Conservation (phyloP, 2,888 invertebrate genomes). For the Monopis laevigella region DNA sequence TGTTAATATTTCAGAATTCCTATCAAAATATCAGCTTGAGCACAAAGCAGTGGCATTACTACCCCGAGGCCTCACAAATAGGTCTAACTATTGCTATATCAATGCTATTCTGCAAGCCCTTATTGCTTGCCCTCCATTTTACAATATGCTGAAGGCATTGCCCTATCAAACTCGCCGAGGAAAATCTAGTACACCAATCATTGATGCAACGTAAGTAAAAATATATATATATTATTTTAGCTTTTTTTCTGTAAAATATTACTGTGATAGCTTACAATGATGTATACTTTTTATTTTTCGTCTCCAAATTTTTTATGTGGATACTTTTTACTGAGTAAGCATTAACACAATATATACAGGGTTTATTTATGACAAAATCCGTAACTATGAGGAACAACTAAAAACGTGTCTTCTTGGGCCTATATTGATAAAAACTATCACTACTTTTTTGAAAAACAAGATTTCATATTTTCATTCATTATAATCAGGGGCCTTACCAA, state of each 20-base stretch:
- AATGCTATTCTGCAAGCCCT: conserved; percentile 95
- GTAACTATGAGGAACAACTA: no score
- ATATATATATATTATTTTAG: neutral
- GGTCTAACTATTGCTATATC: conserved; percentile 96
- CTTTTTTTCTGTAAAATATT: no score
- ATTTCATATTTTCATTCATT: no score
- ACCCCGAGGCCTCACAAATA: conserved; percentile 91
- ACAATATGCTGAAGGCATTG: conserved; percentile 85
- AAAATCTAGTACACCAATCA: conserved; percentile 80
- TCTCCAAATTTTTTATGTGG: neutral
- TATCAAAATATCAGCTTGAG: conserved; percentile 79
- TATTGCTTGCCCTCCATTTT: conserved; percentile 94
- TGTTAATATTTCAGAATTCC: conserved; percentile 76
- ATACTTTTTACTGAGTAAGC: conserved; percentile 2
- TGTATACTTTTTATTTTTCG: conserved; percentile 5
- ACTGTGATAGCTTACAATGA: conserved; percentile 1
- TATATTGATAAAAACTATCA: no score
- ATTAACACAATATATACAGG: no score
- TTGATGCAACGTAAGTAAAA: conserved; percentile 86
- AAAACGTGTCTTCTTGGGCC: no score
- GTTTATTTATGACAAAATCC: no score
- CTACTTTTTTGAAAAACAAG: no score
- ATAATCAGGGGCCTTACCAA: no score
- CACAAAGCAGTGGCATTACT: conserved; percentile 81
- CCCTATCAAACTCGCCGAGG: conserved; percentile 71